These are phyloP conservation scores for Tilapia sparmanii DNA, from an alignment of 2,113 vertebrate species.

Conservation along the genomic window DNA sequence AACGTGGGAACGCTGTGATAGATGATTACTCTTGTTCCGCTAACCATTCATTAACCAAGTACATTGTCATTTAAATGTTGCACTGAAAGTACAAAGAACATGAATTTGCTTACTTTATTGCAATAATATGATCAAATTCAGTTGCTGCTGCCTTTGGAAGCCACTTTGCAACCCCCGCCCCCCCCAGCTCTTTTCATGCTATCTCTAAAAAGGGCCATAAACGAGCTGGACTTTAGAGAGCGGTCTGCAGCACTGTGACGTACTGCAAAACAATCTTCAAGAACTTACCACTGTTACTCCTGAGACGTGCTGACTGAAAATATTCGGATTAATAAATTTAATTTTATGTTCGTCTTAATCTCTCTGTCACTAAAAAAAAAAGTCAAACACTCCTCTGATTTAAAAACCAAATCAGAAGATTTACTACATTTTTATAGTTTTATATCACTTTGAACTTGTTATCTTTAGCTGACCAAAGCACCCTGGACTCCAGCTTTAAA, in stretches of 20 bases:
- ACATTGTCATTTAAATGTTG: not conserved
- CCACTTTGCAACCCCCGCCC: not conserved
- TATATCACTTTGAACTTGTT: not conserved
- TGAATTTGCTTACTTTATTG: not conserved
- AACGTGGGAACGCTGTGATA: not conserved
- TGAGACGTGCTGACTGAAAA: not conserved
- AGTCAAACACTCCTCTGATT: not conserved
- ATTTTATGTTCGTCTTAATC: rapidly evolving
- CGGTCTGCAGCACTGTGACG: not conserved
- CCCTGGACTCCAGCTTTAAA: not conserved
- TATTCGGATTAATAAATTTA: rapidly evolving
- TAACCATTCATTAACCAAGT: not conserved
- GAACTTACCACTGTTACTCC: rapidly evolving
- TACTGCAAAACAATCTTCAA: not conserved
- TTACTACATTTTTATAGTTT: not conserved
- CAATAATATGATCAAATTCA: not conserved
- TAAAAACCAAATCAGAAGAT: not conserved
- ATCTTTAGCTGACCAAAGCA: not conserved
- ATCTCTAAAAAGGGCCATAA: not conserved
- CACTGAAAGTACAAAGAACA: not conserved
- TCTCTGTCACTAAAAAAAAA: not conserved
- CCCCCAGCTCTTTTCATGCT: not conserved
- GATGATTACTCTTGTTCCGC: rapidly evolving
- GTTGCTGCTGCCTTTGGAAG: not conserved
- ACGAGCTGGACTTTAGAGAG: not conserved